These are phyloP conservation scores for Sinocyclocheilus rhinocerous DNA, from an alignment of 2,113 vertebrate species.

Conservation along the genomic window DNA sequence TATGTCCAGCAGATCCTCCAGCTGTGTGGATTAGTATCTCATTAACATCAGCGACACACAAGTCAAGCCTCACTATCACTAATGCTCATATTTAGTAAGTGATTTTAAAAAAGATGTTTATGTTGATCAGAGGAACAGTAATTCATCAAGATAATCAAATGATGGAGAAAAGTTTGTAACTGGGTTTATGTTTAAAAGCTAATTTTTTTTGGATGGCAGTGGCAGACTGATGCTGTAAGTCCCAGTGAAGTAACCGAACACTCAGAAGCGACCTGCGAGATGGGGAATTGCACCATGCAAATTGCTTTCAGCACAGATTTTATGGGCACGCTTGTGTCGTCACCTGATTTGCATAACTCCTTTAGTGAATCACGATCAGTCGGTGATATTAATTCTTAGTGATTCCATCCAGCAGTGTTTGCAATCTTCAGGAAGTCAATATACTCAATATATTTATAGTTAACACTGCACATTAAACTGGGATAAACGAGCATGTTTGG, in stretches of 20 bases:
- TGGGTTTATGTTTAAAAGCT: background rate
- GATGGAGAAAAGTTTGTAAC: background rate
- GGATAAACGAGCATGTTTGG: background rate
- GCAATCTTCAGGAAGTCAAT: background rate
- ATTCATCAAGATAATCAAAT: background rate
- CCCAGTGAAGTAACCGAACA: background rate
- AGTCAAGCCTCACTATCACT: too few relatives aligned
- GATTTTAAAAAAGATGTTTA: too few relatives aligned
- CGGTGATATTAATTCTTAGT: background rate
- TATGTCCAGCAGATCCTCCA: background rate
- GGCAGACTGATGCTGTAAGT: background rate
- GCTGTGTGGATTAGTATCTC: background rate
- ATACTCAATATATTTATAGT: background rate
- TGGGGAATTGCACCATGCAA: background rate
- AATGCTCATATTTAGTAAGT: too few relatives aligned
- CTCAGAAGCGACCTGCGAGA: background rate
- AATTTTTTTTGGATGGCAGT: background rate
- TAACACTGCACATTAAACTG: background rate
- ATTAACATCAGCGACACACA: constrained; percentile 7
- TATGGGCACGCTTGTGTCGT: background rate
- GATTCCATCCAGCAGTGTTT: background rate
- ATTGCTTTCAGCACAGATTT: background rate
- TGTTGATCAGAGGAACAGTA: too few relatives aligned
- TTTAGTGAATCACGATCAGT: background rate
- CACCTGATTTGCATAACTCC: background rate